Evolutionary conservation across 2,888 invertebrate species (phyloP).

Genomic region (Rhagonycha lutea): DNA sequence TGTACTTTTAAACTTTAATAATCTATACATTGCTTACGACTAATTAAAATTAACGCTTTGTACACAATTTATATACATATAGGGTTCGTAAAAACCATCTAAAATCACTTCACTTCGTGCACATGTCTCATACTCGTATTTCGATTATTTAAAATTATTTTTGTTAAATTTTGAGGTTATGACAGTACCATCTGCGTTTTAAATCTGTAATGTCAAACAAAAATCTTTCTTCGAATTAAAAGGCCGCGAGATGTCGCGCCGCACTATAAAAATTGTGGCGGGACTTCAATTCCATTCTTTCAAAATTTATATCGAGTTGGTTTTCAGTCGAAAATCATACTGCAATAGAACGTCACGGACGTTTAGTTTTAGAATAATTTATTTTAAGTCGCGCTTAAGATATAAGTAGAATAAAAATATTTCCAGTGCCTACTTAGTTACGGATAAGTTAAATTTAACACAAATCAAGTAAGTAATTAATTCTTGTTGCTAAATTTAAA

Average conservation of each 20-base stretch:
- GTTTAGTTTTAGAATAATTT: not conserved
- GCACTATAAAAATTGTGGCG: not conserved
- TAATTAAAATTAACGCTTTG: not conserved
- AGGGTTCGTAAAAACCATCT: not conserved
- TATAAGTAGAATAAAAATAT: not conserved
- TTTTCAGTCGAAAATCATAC: not conserved
- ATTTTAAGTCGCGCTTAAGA: not conserved
- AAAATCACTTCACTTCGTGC: not conserved
- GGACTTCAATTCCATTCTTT: not conserved
- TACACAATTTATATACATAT: not conserved
- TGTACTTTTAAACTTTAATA: slow-evolving; percentile 42
- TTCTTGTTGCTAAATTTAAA: not conserved
- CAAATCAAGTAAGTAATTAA: not conserved
- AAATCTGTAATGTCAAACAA: too few relatives aligned
- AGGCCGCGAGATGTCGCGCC: not conserved
- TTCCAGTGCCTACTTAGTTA: not conserved
- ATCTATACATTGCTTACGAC: slow-evolving; percentile 40
- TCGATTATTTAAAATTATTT: not conserved
- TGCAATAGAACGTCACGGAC: not conserved
- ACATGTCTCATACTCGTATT: not conserved
- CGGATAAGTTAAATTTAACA: not conserved
- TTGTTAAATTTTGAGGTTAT: not conserved
- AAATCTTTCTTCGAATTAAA: too few relatives aligned
- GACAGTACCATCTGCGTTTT: not conserved
- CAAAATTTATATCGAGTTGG: not conserved